Conservation (phyloP, 2,113 vertebrate genomes). For the Brachyistius frenatus region DNA sequence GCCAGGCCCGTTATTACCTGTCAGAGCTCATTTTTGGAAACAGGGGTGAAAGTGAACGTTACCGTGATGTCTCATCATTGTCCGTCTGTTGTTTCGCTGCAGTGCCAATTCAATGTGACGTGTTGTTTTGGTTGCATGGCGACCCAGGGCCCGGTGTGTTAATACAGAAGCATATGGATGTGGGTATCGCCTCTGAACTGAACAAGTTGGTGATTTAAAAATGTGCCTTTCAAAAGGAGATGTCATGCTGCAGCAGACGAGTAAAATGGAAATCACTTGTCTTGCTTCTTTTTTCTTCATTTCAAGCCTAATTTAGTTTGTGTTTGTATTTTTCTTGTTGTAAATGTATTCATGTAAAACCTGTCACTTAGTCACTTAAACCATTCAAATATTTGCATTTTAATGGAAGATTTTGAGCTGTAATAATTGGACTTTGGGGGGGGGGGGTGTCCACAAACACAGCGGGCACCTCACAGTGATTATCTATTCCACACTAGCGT, state of each 20-base stretch:
- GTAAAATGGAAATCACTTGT: conserved; percentile 1
- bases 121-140: conserved; percentile 23
- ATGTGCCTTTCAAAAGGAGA: not conserved
- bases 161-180: conserved; percentile 11
- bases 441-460: not conserved
- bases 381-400: not conserved
- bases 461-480: not conserved
- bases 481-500: not conserved
- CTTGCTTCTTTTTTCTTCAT: conserved; percentile 25
- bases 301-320: conserved; percentile 63
- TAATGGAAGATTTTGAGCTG: not conserved
- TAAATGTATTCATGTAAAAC: not conserved
- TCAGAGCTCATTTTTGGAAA: conserved; percentile 46
- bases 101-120: conserved; percentile 59
- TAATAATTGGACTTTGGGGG: no score
- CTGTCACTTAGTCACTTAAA: not conserved
- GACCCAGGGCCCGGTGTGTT: not conserved
- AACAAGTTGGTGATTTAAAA: not conserved
- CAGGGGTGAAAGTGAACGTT: conserved; percentile 6
- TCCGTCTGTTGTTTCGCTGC: conserved; percentile 29
- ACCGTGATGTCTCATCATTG: conserved; percentile 27
- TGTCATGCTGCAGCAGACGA: no score
- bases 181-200: not conserved
- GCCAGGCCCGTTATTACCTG: conserved; percentile 37
- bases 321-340: no score